Conservation (phyloP, 2,888 invertebrate genomes). For the Cephalotes varians region DNA sequence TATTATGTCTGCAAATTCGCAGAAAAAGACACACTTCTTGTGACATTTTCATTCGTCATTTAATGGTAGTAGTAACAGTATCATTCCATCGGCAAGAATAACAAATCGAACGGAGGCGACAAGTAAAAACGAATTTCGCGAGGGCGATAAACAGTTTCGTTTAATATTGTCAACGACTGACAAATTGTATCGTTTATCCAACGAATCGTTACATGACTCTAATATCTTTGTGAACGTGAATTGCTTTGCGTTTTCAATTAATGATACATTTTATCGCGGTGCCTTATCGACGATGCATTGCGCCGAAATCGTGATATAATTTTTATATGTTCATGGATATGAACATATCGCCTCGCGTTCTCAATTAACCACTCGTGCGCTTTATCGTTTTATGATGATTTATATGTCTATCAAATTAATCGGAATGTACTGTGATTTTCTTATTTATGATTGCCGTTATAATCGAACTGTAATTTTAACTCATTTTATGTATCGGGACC, state of each 20-base stretch:
- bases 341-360: background rate
- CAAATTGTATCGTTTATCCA: background rate
- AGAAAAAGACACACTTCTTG: background rate
- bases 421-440: background rate
- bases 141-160: background rate
- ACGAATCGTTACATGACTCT: background rate
- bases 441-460: background rate
- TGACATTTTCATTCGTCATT: background rate
- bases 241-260: background rate
- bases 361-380: background rate
- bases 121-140: background rate
- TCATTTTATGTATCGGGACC: background rate
- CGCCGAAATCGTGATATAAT: background rate
- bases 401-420: slow-evolving; percentile 31
- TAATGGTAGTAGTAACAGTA: slow-evolving; percentile 11
- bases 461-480: background rate
- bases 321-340: background rate
- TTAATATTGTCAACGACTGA: background rate
- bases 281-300: background rate
- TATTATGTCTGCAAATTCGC: background rate
- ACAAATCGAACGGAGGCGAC: background rate
- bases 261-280: background rate
- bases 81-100: slow-evolving; percentile 5
- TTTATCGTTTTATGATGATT: background rate
- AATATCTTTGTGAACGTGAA: background rate